Percentiles rank a stretch among this genome's conserved stretches.
These are phyloP conservation scores for Phengaris arion DNA, from an alignment of 2,888 invertebrate species.

Conservation along the genomic window DNA sequence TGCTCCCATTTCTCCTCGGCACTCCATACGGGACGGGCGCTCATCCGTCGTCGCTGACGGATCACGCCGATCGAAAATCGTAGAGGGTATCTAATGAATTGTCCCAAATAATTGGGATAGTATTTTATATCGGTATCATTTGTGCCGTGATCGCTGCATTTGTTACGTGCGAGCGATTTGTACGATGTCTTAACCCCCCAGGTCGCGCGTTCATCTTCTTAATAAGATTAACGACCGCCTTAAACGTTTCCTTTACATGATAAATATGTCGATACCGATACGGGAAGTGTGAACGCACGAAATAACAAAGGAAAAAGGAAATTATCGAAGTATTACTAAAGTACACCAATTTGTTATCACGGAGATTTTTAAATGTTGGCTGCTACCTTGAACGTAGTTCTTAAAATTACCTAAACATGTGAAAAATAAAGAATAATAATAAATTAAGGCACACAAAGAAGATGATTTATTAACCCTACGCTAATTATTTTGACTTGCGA, in stretches of 20 bases:
- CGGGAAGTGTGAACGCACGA: constrained; percentile 31
- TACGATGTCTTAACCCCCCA: constrained; percentile 66
- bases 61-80: constrained; percentile 70
- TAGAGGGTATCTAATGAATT: constrained; percentile 75
- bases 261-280: constrained; percentile 39
- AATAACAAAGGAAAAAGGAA: constrained; percentile 15
- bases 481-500: constrained; percentile 16
- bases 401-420: not conserved
- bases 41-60: constrained; percentile 73
- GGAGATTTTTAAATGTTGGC: not conserved
- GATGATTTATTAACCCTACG: constrained; percentile 1
- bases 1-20: constrained; percentile 74
- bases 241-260: constrained; percentile 42
- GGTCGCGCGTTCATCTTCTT: constrained; percentile 43
- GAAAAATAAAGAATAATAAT: not conserved
- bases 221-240: constrained; percentile 45
- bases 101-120: constrained; percentile 78
- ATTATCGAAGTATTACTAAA: not conserved
- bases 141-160: constrained; percentile 74
- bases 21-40: constrained; percentile 72
- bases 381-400: not conserved
- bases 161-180: constrained; percentile 71
- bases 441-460: not conserved
- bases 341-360: not conserved
- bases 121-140: constrained; percentile 76